Evolutionary conservation across 2,113 vertebrate species (phyloP).

Genomic region (Ciconia boyciana): DNA sequence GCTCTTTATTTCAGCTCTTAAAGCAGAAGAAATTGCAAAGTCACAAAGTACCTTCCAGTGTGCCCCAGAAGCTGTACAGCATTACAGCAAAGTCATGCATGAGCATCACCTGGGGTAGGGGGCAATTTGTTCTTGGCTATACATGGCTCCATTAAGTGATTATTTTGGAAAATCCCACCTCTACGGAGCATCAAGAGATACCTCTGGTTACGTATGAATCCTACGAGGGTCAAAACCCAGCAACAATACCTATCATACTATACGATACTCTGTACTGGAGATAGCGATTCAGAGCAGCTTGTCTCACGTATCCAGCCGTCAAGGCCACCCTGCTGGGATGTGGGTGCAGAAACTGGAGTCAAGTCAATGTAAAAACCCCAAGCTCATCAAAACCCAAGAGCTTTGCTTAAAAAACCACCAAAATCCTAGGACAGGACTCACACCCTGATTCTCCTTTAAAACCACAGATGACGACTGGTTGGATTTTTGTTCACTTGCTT

Average conservation of each 20-base stretch:
- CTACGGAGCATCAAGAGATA: neutral
- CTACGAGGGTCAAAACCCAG: neutral
- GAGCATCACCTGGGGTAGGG: neutral
- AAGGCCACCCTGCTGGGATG: neutral
- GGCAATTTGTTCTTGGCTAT: neutral
- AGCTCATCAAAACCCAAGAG: neutral
- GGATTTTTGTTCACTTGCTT: neutral
- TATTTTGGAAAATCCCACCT: neutral
- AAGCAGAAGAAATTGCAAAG: neutral
- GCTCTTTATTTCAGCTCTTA: neutral
- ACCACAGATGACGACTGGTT: neutral
- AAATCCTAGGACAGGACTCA: neutral
- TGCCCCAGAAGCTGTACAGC: neutral
- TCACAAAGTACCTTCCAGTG: neutral
- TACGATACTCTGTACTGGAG: neutral
- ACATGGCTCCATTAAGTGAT: neutral
- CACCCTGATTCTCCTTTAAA: neutral
- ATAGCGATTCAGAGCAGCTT: neutral
- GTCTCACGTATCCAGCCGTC: neutral
- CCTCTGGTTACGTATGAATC: neutral
- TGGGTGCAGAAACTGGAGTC: neutral
- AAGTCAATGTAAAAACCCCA: neutral
- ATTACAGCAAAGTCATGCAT: neutral
- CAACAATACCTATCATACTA: neutral
- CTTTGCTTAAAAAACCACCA: neutral